Conservation (phyloP, 2,113 vertebrate genomes). For the Oryzias celebensis region DNA sequence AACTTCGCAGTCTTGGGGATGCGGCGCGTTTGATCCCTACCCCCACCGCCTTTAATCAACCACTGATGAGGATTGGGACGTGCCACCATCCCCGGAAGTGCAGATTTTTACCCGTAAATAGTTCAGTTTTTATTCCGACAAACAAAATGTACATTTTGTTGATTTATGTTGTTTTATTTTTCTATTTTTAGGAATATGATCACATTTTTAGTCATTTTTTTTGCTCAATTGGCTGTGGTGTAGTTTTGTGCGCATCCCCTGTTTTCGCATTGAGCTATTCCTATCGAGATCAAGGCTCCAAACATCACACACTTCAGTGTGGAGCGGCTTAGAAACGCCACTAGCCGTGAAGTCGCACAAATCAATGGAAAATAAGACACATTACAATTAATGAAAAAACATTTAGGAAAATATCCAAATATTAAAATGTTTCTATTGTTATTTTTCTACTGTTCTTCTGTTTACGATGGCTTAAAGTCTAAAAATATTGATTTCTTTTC, state of each 20-base stretch:
- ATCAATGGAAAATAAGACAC: too few relatives aligned
- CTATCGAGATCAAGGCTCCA: conserved; percentile 35
- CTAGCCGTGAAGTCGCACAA: too few relatives aligned
- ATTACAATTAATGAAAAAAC: too few relatives aligned
- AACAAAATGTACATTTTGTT: background rate
- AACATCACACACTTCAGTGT: background rate
- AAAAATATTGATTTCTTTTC: too few relatives aligned
- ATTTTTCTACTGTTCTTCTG: too few relatives aligned
- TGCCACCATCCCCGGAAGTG: conserved; percentile 72
- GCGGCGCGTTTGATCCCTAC: conserved; percentile 66
- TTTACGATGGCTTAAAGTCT: too few relatives aligned
- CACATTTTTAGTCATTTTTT: background rate
- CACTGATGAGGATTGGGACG: conserved; percentile 68
- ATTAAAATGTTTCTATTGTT: too few relatives aligned
- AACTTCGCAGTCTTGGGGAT: conserved; percentile 36
- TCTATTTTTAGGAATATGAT: background rate
- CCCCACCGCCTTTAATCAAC: conserved; percentile 68
- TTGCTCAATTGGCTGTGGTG: background rate
- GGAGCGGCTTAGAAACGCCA: background rate
- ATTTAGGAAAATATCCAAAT: too few relatives aligned
- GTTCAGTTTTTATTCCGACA: background rate
- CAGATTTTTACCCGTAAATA: conserved; percentile 11
- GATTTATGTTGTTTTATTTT: background rate
- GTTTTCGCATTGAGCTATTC: conserved; percentile 45
- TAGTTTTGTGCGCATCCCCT: conserved; percentile 29